These are phyloP conservation scores for Bombus polaris DNA, from an alignment of 1,140 invertebrate genomes.

Conservation along the genomic window DNA sequence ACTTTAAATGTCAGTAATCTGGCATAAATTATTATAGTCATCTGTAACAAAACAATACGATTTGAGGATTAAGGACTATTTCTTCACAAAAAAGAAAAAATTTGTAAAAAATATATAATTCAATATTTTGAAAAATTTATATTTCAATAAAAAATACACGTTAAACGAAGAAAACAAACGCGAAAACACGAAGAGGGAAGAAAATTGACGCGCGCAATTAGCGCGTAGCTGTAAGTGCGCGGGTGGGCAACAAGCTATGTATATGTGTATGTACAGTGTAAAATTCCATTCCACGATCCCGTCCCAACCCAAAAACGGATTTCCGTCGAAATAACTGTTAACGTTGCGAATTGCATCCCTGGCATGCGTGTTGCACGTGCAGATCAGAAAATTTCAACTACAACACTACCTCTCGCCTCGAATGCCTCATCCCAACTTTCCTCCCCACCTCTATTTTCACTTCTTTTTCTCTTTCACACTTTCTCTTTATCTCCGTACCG, in stretches of 20 bases:
- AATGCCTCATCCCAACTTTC: conserved; percentile 14
- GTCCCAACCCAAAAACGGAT: conserved; percentile 56
- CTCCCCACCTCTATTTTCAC: not conserved
- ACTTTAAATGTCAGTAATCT: too few relatives aligned
- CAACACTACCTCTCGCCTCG: conserved; percentile 2
- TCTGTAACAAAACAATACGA: too few relatives aligned
- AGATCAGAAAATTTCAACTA: conserved; percentile 58
- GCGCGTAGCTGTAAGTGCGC: not conserved
- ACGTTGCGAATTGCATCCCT: conserved; percentile 58
- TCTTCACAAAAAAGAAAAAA: not conserved
- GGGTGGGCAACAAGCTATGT: not conserved
- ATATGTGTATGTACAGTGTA: conserved; percentile 27
- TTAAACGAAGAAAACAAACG: not conserved
- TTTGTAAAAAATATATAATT: not conserved
- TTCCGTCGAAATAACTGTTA: conserved; percentile 64
- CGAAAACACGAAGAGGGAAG: not conserved
- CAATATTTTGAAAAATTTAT: not conserved
- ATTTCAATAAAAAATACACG: not conserved
- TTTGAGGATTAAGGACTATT: too few relatives aligned
- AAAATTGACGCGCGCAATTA: conserved; percentile 18
- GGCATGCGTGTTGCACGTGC: conserved; percentile 44
- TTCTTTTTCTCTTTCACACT: not conserved
- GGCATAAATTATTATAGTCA: too few relatives aligned
- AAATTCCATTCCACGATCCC: conserved; percentile 61
- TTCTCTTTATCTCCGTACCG: not conserved